Conservation (phyloP, 1,140 invertebrate genomes). For the Drosophila tropicalis region DNA sequence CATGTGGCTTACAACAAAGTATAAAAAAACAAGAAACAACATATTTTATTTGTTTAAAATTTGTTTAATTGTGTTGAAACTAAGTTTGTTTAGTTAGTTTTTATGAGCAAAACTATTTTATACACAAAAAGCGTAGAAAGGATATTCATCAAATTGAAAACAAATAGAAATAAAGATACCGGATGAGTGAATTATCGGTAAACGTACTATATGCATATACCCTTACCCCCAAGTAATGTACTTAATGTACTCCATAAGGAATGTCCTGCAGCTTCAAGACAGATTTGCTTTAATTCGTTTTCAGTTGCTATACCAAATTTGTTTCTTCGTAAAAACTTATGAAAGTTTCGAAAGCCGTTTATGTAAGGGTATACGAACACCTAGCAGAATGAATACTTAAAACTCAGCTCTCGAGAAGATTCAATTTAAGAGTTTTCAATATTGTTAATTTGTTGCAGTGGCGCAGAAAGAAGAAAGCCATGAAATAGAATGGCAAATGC, state of each 20-base stretch:
- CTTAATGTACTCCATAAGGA: too few relatives aligned
- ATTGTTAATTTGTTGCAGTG: constrained; percentile 1
- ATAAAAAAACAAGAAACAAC: background rate
- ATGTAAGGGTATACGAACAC: background rate
- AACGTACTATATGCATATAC: too few relatives aligned
- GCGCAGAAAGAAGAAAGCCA: background rate
- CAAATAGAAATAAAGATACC: background rate
- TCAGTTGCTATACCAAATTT: too few relatives aligned
- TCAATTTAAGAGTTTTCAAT: background rate
- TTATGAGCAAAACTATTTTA: background rate
- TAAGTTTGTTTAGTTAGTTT: constrained; percentile 9
- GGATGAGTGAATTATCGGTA: too few relatives aligned
- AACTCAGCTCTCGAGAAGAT: background rate
- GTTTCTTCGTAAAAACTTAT: too few relatives aligned
- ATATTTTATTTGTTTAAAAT: constrained; percentile 1
- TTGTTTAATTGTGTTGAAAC: background rate
- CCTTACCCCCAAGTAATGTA: too few relatives aligned
- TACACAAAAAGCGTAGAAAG: background rate
- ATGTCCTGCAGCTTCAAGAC: too few relatives aligned
- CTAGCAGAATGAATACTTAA: background rate
- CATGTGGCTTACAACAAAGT: constrained; percentile 1
- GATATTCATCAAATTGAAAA: background rate
- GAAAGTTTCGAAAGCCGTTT: background rate
- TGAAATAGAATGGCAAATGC: background rate
- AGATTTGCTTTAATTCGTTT: too few relatives aligned